Evolutionary conservation across 2,113 vertebrate species (phyloP).

Genomic region (Pomatorhinus ruficollis): DNA sequence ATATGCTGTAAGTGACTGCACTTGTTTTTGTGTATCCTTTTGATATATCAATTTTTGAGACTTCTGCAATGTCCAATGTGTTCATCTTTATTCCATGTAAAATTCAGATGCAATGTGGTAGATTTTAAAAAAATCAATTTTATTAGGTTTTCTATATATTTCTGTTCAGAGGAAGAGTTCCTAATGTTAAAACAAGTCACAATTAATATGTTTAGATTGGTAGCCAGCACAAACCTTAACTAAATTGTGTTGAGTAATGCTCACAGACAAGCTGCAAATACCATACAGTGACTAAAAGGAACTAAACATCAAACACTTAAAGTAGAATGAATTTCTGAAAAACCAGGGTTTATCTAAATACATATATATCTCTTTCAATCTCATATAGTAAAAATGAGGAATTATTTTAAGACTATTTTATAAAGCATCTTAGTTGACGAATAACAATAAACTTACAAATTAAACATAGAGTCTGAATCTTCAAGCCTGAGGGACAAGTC

Average conservation of each 20-base stretch:
- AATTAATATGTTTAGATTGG: background rate
- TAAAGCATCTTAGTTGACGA: constrained; percentile 1
- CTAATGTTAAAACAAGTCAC: background rate
- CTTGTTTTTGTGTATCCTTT: background rate
- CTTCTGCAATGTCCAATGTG: background rate
- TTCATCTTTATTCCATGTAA: background rate
- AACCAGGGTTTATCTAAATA: background rate
- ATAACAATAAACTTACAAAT: background rate
- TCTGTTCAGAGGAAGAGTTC: background rate
- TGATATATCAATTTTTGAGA: background rate
- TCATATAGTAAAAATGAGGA: background rate
- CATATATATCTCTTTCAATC: background rate
- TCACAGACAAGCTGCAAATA: background rate
- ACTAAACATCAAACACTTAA: background rate
- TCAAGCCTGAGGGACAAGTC: background rate
- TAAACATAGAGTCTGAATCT: background rate
- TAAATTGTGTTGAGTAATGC: background rate
- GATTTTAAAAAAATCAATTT: background rate
- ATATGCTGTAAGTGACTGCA: background rate
- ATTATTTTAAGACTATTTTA: constrained; percentile 9
- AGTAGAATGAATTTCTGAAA: background rate
- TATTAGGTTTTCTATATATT: background rate
- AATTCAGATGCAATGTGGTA: background rate
- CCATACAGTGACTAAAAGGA: background rate
- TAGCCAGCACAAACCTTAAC: background rate